These are phyloP conservation scores for Trachelipus rathkii DNA, from an alignment of 1,140 invertebrate species.

Conservation along the genomic window DNA sequence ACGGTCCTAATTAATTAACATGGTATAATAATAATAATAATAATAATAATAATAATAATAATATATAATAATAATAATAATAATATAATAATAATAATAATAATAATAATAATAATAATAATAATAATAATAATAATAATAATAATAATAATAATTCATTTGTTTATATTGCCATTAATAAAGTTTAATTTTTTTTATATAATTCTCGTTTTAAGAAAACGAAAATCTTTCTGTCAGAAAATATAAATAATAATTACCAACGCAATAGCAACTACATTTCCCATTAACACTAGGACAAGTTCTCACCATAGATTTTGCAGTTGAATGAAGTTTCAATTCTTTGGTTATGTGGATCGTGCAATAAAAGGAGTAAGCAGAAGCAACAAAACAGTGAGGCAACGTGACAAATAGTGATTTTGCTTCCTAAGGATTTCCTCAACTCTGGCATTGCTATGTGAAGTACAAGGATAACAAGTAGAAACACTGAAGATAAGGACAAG, in stretches of 20 bases:
- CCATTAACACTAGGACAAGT: too few relatives aligned
- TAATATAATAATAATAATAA: too few relatives aligned
- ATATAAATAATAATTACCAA: too few relatives aligned
- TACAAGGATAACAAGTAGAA: neutral
- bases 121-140: too few relatives aligned
- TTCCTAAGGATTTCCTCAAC: neutral
- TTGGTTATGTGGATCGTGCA: neutral
- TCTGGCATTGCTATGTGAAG: neutral
- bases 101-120: too few relatives aligned
- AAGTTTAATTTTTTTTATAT: neutral
- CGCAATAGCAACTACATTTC: too few relatives aligned
- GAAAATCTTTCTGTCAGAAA: neutral
- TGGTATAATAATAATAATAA: too few relatives aligned
- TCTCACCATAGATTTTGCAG: neutral
- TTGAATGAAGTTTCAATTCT: neutral
- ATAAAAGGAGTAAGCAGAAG: neutral
- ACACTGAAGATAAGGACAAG: neutral
- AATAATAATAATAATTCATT: too few relatives aligned
- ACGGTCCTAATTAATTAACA: neutral
- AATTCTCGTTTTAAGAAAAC: neutral
- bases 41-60: too few relatives aligned
- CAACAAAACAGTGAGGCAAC: neutral
- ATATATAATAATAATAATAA: too few relatives aligned
- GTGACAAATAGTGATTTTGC: neutral
- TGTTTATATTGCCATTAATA: too few relatives aligned